Conservation (phyloP, 2,888 invertebrate species). For the Agonopterix heracliana region DNA sequence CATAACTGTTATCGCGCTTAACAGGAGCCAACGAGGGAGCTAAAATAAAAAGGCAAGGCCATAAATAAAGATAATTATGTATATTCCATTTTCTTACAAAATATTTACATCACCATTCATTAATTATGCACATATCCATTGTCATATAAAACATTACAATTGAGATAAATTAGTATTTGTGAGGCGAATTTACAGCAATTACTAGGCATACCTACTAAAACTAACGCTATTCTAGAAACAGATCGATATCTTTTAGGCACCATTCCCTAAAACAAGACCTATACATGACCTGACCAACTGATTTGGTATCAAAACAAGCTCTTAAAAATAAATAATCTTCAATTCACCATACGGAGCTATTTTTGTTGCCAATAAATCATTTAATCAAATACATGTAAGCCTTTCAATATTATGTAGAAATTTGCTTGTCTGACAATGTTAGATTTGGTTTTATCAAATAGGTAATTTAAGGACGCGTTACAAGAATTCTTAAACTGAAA, state of each 20-base stretch:
- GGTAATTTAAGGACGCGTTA: too few species aligned
- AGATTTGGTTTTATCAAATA: too few species aligned
- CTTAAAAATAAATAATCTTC: too few species aligned
- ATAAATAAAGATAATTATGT: conserved; percentile 66
- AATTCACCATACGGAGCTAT: too few species aligned
- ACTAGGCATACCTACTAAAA: conserved; percentile 32
- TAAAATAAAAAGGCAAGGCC: not conserved
- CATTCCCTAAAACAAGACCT: conserved; percentile 37
- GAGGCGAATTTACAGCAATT: conserved; percentile 60
- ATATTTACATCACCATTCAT: conserved; percentile 66
- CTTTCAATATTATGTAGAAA: too few species aligned
- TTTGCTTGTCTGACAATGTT: too few species aligned
- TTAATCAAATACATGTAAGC: too few species aligned
- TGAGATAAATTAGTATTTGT: conserved; percentile 63
- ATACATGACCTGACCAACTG: conserved; percentile 2
- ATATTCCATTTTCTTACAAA: conserved; percentile 66
- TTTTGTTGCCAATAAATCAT: too few species aligned
- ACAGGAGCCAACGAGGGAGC: not conserved
- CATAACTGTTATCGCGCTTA: too few species aligned
- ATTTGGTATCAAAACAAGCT: conserved; percentile 2
- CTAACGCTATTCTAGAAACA: conserved; percentile 48
- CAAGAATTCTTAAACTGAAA: too few species aligned
- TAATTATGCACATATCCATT: conserved; percentile 66
- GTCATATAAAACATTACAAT: conserved; percentile 69
- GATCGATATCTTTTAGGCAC: conserved; percentile 57